Evolutionary conservation across 1,140 invertebrate genomes (phyloP).

Genomic region (Leptestheria dahalacensis): DNA sequence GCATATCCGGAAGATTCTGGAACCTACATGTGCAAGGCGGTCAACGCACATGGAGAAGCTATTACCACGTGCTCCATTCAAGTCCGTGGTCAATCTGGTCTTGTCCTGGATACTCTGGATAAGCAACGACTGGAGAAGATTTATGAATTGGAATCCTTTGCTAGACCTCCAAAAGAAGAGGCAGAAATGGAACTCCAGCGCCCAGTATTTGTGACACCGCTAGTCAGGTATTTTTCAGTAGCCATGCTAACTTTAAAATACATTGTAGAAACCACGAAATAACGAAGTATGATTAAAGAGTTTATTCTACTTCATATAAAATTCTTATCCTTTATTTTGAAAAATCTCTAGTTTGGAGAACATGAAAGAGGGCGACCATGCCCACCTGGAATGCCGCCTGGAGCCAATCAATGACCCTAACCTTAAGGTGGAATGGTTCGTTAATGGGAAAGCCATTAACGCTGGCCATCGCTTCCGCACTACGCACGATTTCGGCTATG

Average conservation of each 20-base stretch:
- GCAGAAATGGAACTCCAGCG: slow-evolving; percentile 59
- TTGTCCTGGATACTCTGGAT: slow-evolving; percentile 75
- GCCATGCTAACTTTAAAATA: too few relatives aligned
- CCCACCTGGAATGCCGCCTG: slow-evolving; percentile 87
- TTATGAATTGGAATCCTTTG: slow-evolving; percentile 66
- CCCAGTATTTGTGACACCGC: slow-evolving; percentile 69
- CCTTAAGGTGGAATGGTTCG: slow-evolving; percentile 89
- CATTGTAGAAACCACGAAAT: too few relatives aligned
- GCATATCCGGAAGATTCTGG: slow-evolving; percentile 33
- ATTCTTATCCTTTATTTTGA: too few relatives aligned
- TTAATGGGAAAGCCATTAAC: slow-evolving; percentile 62
- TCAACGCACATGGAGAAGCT: slow-evolving; percentile 33
- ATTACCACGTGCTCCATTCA: slow-evolving; percentile 73
- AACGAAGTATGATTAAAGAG: too few relatives aligned
- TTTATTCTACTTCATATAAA: too few relatives aligned
- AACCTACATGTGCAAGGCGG: slow-evolving; percentile 32
- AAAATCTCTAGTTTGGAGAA: slow-evolving; percentile 55
- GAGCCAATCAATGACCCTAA: slow-evolving; percentile 91
- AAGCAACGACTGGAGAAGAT: slow-evolving; percentile 76
- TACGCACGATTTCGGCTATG: slow-evolving; percentile 90
- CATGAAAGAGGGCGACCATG: slow-evolving; percentile 75
- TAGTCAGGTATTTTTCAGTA: slow-evolving; percentile 39
- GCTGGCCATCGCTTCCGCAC: slow-evolving; percentile 76
- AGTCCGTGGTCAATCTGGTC: slow-evolving; percentile 63
- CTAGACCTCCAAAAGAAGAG: slow-evolving; percentile 54